phyloP scores from a whole-genome alignment of 1,140 invertebrate species.

The Monochamus saltuarius region DNA sequence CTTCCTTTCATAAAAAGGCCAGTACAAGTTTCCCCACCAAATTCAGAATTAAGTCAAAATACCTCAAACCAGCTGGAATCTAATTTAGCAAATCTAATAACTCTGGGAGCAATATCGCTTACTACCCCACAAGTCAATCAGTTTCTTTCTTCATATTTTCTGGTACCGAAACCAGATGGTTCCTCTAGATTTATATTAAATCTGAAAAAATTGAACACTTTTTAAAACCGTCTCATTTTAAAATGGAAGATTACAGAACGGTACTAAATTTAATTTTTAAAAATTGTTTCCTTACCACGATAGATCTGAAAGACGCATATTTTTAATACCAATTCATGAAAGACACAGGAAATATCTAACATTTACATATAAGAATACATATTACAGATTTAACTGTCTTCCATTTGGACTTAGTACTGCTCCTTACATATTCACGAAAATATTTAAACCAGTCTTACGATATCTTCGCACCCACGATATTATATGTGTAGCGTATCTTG shows the following conservation, averaged over 20 bases:
- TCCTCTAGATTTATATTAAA: constrained; percentile 40
- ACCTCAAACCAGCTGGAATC: not conserved
- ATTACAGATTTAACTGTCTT: constrained; percentile 39
- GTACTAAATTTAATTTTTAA: constrained; percentile 23
- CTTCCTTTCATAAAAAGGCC: constrained; percentile 13
- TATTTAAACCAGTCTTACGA: constrained; percentile 19
- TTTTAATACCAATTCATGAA: constrained; percentile 22
- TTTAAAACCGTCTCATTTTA: constrained; percentile 35
- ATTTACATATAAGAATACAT: constrained; percentile 30
- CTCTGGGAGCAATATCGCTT: constrained; percentile 8
- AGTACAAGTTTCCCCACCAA: constrained; percentile 2
- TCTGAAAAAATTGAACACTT: constrained; percentile 42
- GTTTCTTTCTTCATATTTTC: constrained; percentile 41
- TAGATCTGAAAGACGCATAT: constrained; percentile 45
- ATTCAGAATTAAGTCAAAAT: not conserved
- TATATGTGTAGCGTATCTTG: constrained; percentile 23
- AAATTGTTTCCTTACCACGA: constrained; percentile 32
- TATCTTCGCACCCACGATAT: constrained; percentile 17
- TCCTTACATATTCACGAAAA: constrained; percentile 37
- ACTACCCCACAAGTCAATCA: constrained; percentile 6
- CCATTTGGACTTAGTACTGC: constrained; percentile 20
- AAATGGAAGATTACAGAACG: constrained; percentile 22
- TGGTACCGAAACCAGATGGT: constrained; percentile 39
- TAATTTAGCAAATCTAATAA: not conserved
- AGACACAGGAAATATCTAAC: constrained; percentile 30